phyloP scores from a whole-genome alignment of 2,113 vertebrate genomes.

The Ctenodactylus gundi region DNA sequence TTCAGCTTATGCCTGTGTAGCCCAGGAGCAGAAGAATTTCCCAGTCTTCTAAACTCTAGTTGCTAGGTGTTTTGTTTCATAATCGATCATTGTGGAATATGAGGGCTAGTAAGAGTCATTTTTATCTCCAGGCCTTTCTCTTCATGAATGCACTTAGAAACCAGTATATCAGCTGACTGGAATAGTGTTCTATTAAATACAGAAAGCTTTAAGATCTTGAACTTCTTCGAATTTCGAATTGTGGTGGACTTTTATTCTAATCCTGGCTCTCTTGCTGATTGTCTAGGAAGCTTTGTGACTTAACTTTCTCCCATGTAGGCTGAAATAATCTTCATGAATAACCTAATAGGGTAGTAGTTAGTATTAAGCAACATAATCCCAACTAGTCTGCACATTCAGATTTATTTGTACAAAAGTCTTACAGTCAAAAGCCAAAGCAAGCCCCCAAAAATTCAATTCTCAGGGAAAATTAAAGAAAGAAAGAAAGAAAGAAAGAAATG shows the following conservation, averaged over 20 bases:
- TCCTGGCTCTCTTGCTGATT: background rate
- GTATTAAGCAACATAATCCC: slow-evolving; percentile 1
- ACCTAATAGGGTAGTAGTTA: background rate
- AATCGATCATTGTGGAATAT: background rate
- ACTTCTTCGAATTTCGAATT: background rate
- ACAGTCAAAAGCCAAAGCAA: background rate
- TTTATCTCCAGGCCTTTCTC: background rate
- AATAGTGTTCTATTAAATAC: background rate
- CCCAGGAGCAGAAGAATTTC: background rate
- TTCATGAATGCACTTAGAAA: background rate
- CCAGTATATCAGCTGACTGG: background rate
- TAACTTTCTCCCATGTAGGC: background rate
- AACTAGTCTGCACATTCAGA: background rate
- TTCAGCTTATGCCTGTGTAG: background rate
- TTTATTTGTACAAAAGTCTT: background rate
- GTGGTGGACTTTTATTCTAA: background rate
- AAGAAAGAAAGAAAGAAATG: too few relatives aligned
- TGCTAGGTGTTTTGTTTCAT: background rate
- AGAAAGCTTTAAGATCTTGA: background rate
- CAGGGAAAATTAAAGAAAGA: background rate
- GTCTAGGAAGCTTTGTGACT: background rate
- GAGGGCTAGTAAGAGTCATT: background rate
- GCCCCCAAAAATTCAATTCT: background rate
- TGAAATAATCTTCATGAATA: background rate
- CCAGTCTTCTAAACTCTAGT: background rate